These are phyloP conservation scores for Drosophila dunni DNA, from an alignment of 1,140 invertebrate genomes.

Conservation along the genomic window DNA sequence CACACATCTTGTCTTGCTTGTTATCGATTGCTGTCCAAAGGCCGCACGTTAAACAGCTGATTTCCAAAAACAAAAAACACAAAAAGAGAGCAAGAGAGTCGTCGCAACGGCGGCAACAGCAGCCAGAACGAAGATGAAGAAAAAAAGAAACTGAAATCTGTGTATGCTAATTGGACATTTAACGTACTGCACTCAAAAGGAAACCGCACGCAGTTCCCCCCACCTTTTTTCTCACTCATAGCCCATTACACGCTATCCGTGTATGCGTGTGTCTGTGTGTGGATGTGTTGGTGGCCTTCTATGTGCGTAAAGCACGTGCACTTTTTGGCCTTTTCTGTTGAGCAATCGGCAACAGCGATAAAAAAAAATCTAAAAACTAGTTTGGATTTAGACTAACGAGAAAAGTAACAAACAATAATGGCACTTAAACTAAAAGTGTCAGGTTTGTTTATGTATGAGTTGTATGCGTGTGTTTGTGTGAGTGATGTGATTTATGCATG, in stretches of 20 bases:
- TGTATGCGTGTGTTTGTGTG: background rate
- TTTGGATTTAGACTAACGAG: constrained; percentile 44
- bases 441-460: constrained; percentile 7
- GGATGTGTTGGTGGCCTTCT: constrained; percentile 17
- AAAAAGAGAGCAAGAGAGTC: background rate
- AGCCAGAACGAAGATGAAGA: background rate
- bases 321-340: constrained; percentile 47
- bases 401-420: constrained; percentile 11
- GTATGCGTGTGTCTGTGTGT: background rate
- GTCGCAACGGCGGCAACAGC: too few relatives aligned
- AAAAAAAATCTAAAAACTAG: constrained; percentile 43
- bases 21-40: constrained; percentile 37
- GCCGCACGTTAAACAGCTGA: constrained; percentile 37
- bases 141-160: constrained; percentile 7
- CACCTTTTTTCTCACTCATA: too few relatives aligned
- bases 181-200: constrained; percentile 55
- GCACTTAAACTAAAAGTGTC: constrained; percentile 8
- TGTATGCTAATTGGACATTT: constrained; percentile 62
- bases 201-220: constrained; percentile 9
- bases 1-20: constrained; percentile 30
- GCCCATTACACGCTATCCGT: background rate
- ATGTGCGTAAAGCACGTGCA: constrained; percentile 69
- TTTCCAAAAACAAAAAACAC: background rate
- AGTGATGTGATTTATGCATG: background rate
- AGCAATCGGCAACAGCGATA: constrained; percentile 42